phyloP scores from a whole-genome alignment of 2,888 invertebrate genomes.

The Coremacera marginata region DNA sequence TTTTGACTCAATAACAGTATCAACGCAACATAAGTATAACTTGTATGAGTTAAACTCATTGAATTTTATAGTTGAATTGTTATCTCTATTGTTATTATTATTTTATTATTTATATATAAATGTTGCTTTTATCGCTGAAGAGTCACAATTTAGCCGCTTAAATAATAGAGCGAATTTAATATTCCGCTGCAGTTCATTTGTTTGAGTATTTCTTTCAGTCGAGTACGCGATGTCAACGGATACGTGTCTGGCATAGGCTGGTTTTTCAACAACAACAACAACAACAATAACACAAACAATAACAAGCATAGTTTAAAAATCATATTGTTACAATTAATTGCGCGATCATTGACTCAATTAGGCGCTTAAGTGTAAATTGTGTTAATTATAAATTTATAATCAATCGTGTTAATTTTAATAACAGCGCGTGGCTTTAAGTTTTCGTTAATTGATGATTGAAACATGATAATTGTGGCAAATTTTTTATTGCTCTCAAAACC shows the following conservation, averaged over 20 bases:
- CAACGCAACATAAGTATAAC: too few relatives aligned
- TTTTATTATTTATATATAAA: neutral
- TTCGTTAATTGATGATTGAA: too few relatives aligned
- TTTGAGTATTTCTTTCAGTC: neutral
- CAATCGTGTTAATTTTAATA: too few relatives aligned
- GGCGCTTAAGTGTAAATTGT: too few relatives aligned
- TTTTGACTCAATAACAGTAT: too few relatives aligned
- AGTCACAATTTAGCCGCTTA: slow-evolving; percentile 4
- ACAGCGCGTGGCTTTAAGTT: too few relatives aligned
- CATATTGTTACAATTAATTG: neutral
- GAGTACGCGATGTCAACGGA: neutral
- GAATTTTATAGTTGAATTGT: neutral
- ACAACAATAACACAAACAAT: neutral
- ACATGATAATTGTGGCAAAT: too few relatives aligned
- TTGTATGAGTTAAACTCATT: neutral
- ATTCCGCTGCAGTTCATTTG: neutral
- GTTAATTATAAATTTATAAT: too few relatives aligned
- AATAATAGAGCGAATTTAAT: slow-evolving; percentile 9
- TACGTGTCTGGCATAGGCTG: neutral
- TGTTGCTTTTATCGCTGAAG: slow-evolving; percentile 1
- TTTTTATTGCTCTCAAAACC: too few relatives aligned
- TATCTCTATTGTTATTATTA: neutral
- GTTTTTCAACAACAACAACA: neutral
- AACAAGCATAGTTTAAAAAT: neutral
- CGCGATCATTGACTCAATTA: neutral